Conservation (phyloP, 2,797 vertebrate species). For the Mycteria americana region DNA sequence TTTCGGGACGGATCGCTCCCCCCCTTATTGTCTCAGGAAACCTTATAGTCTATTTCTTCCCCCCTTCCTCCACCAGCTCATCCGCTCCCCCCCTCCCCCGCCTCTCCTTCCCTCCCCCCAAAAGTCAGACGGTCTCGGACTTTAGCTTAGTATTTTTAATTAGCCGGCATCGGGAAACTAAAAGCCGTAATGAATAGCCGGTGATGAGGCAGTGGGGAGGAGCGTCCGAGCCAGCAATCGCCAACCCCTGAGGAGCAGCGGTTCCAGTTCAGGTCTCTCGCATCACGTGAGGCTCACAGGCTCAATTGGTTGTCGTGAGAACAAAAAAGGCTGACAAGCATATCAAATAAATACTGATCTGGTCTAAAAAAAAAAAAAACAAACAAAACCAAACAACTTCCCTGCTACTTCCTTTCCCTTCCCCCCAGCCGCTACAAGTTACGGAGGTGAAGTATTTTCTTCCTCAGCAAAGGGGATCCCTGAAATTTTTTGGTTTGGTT, state of each 20-base stretch:
- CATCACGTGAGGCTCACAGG: conserved; percentile 78
- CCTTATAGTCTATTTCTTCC: conserved; percentile 45
- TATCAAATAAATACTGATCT: conserved; percentile 7
- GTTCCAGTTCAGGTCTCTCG: conserved; percentile 75
- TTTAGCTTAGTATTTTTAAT: conserved; percentile 77
- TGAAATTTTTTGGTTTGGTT: neutral
- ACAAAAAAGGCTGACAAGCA: conserved; percentile 77
- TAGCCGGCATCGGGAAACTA: conserved; percentile 77
- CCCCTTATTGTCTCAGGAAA: conserved; percentile 26
- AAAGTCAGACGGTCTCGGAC: conserved; percentile 60
- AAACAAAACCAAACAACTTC: neutral
- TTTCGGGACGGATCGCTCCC: conserved; percentile 32
- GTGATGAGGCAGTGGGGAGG: conserved; percentile 69
- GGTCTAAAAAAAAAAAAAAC: neutral
- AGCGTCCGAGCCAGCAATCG: conserved; percentile 64
- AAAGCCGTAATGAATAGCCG: conserved; percentile 80
- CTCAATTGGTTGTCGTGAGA: conserved; percentile 78
- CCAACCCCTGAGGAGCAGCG: conserved; percentile 75
- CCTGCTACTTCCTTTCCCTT: too few relatives aligned
- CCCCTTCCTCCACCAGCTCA: neutral
- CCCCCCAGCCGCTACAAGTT: neutral
- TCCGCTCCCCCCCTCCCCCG: neutral
- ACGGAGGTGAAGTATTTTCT: neutral
- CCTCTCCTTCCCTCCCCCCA: neutral
- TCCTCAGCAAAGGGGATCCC: neutral